Evolutionary conservation across 2,113 vertebrate genomes (phyloP).

Genomic region (Chloroceryle aenea): DNA sequence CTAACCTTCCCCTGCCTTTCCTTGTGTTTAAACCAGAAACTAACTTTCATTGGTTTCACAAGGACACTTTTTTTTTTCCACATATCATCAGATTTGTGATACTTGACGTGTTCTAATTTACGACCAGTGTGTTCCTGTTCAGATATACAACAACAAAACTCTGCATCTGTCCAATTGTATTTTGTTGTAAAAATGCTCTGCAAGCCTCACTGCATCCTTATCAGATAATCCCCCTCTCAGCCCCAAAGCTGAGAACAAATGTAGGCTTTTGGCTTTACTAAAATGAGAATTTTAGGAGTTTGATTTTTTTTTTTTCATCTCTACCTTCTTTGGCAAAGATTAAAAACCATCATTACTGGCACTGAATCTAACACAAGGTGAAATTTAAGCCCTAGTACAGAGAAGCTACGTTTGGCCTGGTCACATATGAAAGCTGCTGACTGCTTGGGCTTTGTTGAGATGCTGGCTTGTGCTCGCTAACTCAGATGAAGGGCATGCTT

Average conservation of each 20-base stretch:
- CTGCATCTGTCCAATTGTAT: background rate
- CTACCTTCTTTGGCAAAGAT: background rate
- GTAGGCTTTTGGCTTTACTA: background rate
- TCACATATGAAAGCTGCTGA: background rate
- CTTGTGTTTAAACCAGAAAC: background rate
- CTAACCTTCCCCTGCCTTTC: background rate
- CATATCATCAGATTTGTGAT: background rate
- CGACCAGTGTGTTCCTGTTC: background rate
- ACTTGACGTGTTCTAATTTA: background rate
- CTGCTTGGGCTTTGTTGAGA: background rate
- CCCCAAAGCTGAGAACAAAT: background rate
- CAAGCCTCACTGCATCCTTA: background rate
- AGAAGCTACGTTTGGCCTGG: background rate
- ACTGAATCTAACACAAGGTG: background rate
- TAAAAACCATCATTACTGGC: background rate
- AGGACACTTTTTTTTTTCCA: background rate
- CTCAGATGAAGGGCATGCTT: background rate
- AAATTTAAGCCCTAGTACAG: background rate
- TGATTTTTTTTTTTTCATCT: background rate
- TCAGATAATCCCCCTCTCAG: background rate
- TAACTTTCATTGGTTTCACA: background rate
- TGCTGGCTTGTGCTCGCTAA: background rate
- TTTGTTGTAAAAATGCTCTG: background rate
- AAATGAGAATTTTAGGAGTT: background rate
- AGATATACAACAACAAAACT: background rate